phyloP scores from a whole-genome alignment of 64 coral and sea anemone species.

The Pocillopora damicornis region DNA sequence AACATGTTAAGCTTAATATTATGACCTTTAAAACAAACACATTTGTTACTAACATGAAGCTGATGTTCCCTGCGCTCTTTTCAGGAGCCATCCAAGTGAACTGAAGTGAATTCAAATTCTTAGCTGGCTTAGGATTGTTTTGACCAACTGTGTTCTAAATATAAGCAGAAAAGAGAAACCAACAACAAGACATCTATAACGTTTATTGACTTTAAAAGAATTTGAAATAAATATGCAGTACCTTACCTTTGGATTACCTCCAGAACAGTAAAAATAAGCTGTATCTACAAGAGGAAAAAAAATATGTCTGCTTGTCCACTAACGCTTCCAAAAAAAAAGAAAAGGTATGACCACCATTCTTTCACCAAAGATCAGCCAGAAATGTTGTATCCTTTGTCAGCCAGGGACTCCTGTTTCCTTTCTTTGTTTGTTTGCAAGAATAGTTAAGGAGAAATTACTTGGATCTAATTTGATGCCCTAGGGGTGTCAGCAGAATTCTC shows the following conservation, averaged over 20 bases:
- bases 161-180: background rate
- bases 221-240: too few species aligned
- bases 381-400: too few species aligned
- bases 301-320: background rate
- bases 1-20: too few species aligned
- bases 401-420: too few species aligned
- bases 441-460: background rate
- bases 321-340: too few species aligned
- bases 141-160: constrained; percentile 46
- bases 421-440: background rate
- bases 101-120: constrained; percentile 4
- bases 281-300: background rate
- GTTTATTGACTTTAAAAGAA: background rate
- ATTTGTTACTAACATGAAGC: constrained; percentile 26
- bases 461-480: background rate
- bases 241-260: constrained; percentile 40
- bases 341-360: too few species aligned
- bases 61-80: constrained; percentile 29
- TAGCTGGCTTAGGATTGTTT: background rate
- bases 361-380: too few species aligned
- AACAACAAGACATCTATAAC: background rate
- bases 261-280: constrained; percentile 10
- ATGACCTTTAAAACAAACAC: too few species aligned
- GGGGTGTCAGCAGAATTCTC: too few species aligned
- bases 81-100: constrained; percentile 47